These are phyloP conservation scores for Brachionus koreanus DNA, from an alignment of 1,140 invertebrate genomes.

Conservation along the genomic window DNA sequence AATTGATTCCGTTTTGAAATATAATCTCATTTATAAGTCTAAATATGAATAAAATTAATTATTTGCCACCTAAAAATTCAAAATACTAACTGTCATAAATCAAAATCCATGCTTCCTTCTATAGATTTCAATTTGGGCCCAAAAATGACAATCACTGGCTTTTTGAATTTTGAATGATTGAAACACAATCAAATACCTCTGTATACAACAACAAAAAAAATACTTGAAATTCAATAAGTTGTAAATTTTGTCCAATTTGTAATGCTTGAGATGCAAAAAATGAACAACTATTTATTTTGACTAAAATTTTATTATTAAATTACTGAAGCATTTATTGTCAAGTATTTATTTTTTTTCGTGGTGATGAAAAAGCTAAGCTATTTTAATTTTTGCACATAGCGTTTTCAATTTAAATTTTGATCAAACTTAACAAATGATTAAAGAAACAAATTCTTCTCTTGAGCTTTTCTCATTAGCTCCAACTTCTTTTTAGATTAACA, in stretches of 20 bases:
- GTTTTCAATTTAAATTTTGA: neutral
- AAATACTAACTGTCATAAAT: slow-evolving; percentile 27
- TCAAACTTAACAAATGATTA: slow-evolving; percentile 5
- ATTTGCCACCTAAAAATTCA: neutral
- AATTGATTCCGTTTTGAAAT: slow-evolving; percentile 37
- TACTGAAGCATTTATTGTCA: slow-evolving; percentile 4
- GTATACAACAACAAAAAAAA: neutral
- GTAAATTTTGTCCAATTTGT: slow-evolving; percentile 30
- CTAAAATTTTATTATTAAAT: slow-evolving; percentile 5
- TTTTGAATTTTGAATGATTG: neutral
- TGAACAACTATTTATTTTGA: slow-evolving; percentile 12
- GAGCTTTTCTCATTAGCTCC: neutral
- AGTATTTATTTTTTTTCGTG: neutral
- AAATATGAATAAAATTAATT: slow-evolving; percentile 41
- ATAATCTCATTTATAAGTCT: neutral
- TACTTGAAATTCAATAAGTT: slow-evolving; percentile 34
- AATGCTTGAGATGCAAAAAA: slow-evolving; percentile 12
- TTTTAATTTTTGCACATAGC: slow-evolving; percentile 14
- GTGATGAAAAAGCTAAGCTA: neutral
- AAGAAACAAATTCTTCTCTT: neutral
- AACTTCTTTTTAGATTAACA: neutral
- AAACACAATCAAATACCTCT: slow-evolving; percentile 8
- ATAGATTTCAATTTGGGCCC: neutral
- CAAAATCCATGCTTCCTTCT: neutral
- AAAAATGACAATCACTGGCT: neutral